Base-by-base conservation (phyloP, 2,797 vertebrate species). In the Takifugu ocellatus region DNA sequence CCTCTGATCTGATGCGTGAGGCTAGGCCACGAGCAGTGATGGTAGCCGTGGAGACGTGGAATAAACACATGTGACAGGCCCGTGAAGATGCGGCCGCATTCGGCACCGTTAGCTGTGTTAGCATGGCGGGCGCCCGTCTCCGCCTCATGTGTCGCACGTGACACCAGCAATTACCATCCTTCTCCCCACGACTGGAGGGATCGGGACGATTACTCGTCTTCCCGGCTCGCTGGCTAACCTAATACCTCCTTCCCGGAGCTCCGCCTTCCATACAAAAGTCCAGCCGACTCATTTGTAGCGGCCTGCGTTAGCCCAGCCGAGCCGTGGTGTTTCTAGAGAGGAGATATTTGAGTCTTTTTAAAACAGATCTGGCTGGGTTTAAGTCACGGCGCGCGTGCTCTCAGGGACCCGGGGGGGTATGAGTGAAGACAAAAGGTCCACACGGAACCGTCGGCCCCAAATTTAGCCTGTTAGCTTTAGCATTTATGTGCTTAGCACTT, bases 111-210 rank as follows among this genome's bases (percentile, higher is more conserved):
- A 61, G 67, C 70, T 51, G 66, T 66, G 81, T 82, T 84, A 80
- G 79, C 76, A 68, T 83, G 84, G 77, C 76, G 65, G 55, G 56
- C 64, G 21, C 63, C 72, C 72, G 60, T 79, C 77, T 61, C 75
- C 59, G 68, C 68, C 72, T 81, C 68, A 71, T 83, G 78, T 61
- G 61, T 53, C 71, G 26, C 68, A 33, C 65, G 33, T 51, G 56
- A 68, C 66, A n/a, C 50, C 11, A 1, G 61, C 82, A 73, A 81
- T 88, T 83, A 81, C 78, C 82, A 77, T 80, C 80, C 57, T 53
- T 63, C 91, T 83, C 80, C 66, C 70, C 59, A 31, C 52, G 72
- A 77, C 84, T 49, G 64, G 39, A 77, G 79, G 82, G 44, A 52
- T 42, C 54, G 10, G 33, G 75, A 57, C 61, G 63, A 56, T 75